Conservation (phyloP, 1,140 invertebrate genomes). For the Bombus waltoni region DNA sequence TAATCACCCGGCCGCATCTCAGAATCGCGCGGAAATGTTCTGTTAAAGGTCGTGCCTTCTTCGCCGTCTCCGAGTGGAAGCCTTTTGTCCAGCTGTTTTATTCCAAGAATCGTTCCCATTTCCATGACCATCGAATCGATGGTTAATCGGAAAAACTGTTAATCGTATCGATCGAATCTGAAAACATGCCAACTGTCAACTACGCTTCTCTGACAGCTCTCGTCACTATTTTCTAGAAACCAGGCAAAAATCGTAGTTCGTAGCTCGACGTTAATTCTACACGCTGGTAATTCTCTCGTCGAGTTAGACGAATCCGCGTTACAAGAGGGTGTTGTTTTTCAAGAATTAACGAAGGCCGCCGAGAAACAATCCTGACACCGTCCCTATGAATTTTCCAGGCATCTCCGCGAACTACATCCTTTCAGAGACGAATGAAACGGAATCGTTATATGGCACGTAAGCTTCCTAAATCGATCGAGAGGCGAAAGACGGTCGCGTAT, state of each 20-base stretch:
- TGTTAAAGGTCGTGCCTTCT: conserved; percentile 53
- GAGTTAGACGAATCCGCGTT: too few species aligned
- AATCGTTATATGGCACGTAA: not conserved
- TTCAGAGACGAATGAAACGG: not conserved
- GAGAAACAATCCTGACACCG: too few species aligned
- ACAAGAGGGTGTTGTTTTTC: not conserved
- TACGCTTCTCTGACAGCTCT: too few species aligned
- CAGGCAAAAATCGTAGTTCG: too few species aligned
- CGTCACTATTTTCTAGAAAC: too few species aligned
- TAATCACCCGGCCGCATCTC: conserved; percentile 72
- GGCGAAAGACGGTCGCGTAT: not conserved
- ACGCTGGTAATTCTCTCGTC: too few species aligned
- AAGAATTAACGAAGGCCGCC: rapidly evolving
- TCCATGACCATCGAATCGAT: too few species aligned
- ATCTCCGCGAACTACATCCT: not conserved
- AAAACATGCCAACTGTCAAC: too few species aligned
- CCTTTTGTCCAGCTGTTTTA: not conserved
- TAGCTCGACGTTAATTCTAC: too few species aligned
- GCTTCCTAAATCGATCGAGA: not conserved
- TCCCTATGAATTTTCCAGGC: not conserved
- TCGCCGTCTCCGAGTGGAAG: not conserved
- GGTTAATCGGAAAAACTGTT: too few species aligned
- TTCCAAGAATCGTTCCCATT: not conserved
- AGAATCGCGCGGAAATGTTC: conserved; percentile 65
- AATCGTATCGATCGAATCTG: too few species aligned